Conservation (phyloP, 2,797 vertebrate species). For the Darevskia mixta region DNA sequence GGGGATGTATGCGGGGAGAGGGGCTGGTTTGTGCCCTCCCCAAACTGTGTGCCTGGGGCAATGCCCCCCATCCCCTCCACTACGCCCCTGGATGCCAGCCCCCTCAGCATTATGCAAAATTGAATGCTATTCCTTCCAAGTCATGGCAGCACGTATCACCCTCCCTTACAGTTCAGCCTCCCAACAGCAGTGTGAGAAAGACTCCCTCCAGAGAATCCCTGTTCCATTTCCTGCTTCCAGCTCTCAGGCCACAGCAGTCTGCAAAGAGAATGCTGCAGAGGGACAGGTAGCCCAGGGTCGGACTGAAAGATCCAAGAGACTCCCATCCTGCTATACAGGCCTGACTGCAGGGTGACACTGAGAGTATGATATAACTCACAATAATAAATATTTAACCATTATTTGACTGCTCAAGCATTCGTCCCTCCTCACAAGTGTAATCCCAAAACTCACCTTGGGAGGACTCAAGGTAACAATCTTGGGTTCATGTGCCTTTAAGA, state of each 20-base stretch:
- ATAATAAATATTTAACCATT: background rate
- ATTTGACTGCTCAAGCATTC: background rate
- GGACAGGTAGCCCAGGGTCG: background rate
- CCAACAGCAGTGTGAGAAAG: background rate
- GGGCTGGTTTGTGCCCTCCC: no score
- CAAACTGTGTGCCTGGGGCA: no score
- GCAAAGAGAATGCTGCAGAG: no score
- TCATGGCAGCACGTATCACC: background rate
- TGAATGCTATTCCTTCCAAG: background rate
- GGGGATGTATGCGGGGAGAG: no score
- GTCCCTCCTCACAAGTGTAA: background rate
- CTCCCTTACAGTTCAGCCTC: background rate
- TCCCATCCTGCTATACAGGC: background rate
- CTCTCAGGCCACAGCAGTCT: no score
- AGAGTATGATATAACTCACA: background rate
- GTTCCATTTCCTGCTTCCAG: background rate
- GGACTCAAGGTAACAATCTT: background rate
- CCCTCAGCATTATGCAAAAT: background rate
- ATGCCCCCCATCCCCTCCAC: no score
- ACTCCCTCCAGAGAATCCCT: background rate
- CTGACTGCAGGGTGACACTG: background rate
- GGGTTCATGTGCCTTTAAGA: background rate
- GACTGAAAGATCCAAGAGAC: background rate
- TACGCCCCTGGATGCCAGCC: no score
- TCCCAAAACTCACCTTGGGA: no score